These are phyloP conservation scores for Orchestes rusci DNA, from an alignment of 2,888 invertebrate species.

Conservation along the genomic window DNA sequence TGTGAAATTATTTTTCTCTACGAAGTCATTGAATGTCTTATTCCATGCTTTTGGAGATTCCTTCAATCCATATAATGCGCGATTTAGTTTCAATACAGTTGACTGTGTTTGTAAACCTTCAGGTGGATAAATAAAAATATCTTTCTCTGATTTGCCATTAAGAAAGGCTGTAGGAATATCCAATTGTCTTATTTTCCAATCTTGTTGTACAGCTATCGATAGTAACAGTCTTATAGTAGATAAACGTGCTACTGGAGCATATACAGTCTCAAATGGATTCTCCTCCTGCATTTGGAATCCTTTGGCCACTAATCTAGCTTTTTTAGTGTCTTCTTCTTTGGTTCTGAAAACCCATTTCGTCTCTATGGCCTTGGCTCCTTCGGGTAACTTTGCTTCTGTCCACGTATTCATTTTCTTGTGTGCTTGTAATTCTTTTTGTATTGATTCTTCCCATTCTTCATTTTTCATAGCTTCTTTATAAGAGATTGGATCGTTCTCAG, in stretches of 20 bases:
- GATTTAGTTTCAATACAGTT: constrained; percentile 22
- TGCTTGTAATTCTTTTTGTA: too few species aligned
- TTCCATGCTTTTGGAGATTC: constrained; percentile 20
- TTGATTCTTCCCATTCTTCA: neutral
- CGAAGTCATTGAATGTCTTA: constrained; percentile 20
- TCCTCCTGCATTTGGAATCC: constrained; percentile 23
- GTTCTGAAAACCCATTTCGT: constrained; percentile 15
- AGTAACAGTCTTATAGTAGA: constrained; percentile 8
- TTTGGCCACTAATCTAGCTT: constrained; percentile 1
- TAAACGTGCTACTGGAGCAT: constrained; percentile 16
- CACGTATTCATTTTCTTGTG: too few species aligned
- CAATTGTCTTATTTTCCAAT: constrained; percentile 17
- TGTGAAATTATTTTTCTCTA: constrained; percentile 11
- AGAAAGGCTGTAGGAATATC: constrained; percentile 14
- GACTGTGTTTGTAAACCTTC: constrained; percentile 21
- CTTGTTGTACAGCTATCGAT: constrained; percentile 5
- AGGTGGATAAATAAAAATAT: constrained; percentile 20
- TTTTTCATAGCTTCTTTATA: constrained; percentile 7
- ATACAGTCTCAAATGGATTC: constrained; percentile 8
- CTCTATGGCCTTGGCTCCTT: constrained; percentile 8
- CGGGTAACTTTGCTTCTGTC: constrained; percentile 6
- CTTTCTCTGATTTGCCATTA: constrained; percentile 7
- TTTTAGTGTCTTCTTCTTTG: constrained; percentile 7
- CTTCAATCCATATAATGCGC: constrained; percentile 21
- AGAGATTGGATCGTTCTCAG: neutral